These are phyloP conservation scores for Pheucticus melanocephalus DNA, from an alignment of 2,113 vertebrate genomes.

Conservation along the genomic window DNA sequence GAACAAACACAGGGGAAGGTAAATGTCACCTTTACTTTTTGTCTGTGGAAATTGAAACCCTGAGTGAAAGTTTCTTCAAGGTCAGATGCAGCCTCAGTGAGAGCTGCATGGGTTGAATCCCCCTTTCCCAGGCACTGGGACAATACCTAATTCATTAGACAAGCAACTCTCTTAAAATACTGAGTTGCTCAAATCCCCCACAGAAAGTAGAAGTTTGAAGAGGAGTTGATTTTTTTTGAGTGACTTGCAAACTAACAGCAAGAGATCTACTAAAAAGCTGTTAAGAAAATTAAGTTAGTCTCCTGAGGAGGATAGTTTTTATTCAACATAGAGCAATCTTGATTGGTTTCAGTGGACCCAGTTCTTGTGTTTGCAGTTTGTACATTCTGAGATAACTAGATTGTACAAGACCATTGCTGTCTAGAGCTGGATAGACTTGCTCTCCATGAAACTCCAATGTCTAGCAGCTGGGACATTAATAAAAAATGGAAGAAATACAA, in stretches of 20 bases:
- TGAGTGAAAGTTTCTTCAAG: background rate
- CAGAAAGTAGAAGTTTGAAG: background rate
- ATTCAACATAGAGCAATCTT: background rate
- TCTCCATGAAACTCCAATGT: background rate
- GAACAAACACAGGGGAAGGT: background rate
- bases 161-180: background rate
- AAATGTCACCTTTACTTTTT: constrained; percentile 2
- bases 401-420: background rate
- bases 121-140: accelerated
- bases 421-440: background rate
- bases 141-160: background rate
- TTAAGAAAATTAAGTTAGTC: background rate
- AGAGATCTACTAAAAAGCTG: background rate
- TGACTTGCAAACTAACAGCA: background rate
- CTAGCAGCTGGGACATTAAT: background rate
- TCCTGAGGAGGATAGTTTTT: background rate
- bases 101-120: background rate
- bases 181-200: background rate
- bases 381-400: background rate
- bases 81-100: background rate
- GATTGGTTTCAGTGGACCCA: background rate
- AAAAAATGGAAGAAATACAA: background rate
- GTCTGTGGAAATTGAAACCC: background rate
- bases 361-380: background rate
- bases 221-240: background rate